Evolutionary conservation across 2,888 invertebrate species (phyloP).

Genomic region (Loripinus fragilis): DNA sequence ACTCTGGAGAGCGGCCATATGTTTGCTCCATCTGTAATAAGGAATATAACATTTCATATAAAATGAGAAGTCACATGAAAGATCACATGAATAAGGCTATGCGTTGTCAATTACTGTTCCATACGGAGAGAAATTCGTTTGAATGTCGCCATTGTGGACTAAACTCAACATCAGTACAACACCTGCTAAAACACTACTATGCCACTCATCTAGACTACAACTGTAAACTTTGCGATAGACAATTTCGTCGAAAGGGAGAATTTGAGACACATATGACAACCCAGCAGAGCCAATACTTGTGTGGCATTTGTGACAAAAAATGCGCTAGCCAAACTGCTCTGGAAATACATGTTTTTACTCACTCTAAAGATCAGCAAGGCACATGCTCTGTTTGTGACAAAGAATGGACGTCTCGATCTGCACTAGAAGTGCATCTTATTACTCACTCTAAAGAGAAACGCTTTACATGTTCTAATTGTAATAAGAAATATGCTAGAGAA

Average conservation of each 20-base stretch:
- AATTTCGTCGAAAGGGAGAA: no score
- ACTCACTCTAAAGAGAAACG: not conserved
- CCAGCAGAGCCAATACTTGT: not conserved
- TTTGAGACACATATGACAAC: no score
- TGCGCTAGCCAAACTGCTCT: not conserved
- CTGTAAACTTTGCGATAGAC: no score
- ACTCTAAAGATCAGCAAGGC: not conserved
- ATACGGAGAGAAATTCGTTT: not conserved
- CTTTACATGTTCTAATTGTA: not conserved
- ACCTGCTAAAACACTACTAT: no score
- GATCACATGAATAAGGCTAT: not conserved
- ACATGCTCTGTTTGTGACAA: not conserved
- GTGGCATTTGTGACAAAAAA: not conserved
- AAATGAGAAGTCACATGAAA: not conserved
- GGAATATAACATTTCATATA: not conserved
- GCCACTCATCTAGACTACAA: no score
- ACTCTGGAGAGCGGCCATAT: no score
- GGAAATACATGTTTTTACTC: not conserved
- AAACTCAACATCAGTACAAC: no score
- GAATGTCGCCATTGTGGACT: not conserved
- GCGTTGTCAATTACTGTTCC: not conserved
- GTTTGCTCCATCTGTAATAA: no score
- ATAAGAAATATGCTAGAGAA: not conserved
- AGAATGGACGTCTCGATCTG: not conserved
- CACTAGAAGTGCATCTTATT: not conserved